phyloP scores from a whole-genome alignment of 2,113 vertebrate species.

The Trematomus loennbergii region DNA sequence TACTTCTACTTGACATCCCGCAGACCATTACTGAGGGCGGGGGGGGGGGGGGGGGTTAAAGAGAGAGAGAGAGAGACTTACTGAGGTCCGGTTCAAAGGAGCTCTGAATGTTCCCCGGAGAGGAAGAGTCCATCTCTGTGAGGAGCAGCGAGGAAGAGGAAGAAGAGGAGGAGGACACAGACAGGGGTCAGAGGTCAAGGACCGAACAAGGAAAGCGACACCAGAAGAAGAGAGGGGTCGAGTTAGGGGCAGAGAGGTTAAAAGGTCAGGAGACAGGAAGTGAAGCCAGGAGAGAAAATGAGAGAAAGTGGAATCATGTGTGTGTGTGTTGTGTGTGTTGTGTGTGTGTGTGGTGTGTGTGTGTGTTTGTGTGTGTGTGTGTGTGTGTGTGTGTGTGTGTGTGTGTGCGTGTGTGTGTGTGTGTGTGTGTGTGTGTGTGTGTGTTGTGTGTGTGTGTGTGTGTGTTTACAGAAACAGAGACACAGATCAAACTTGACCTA shows the following conservation, averaged over 20 bases:
- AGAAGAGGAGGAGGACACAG: constrained; percentile 51
- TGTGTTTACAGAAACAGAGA: too few species aligned
- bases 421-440: too few species aligned
- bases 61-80: constrained; percentile 53
- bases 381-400: too few species aligned
- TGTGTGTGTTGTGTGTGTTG: too few species aligned
- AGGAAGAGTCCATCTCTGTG: constrained; percentile 53
- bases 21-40: constrained; percentile 42
- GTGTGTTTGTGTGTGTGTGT: too few species aligned
- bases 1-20: too few species aligned
- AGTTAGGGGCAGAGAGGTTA: constrained; percentile 65
- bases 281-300: constrained; percentile 57
- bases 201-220: constrained; percentile 58
- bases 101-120: constrained; percentile 72
- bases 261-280: constrained; percentile 36
- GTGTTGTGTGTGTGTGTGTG: too few species aligned
- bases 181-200: constrained; percentile 46
- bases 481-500: too few species aligned
- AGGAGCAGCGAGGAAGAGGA: constrained; percentile 13
- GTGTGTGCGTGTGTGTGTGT: too few species aligned
- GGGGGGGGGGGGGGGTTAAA: neutral
- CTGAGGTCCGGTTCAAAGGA: constrained; percentile 59
- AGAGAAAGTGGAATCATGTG: too few species aligned
- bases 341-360: too few species aligned
- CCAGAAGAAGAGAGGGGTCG: constrained; percentile 25